Percentiles rank a stretch among this genome's conserved stretches.
Conservation (phyloP, 1,140 invertebrate species). For the Cotesia glomerata region DNA sequence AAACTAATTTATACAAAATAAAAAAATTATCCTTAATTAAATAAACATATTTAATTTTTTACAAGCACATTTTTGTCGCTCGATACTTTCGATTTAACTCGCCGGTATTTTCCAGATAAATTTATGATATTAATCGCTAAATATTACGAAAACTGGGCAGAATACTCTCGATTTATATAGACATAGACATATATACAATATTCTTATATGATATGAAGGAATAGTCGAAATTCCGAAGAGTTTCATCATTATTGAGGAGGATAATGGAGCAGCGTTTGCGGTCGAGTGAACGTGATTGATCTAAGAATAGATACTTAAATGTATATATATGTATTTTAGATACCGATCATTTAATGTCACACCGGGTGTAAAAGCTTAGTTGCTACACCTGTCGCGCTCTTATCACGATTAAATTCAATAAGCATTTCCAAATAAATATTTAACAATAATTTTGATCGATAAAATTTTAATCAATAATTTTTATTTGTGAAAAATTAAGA, state of each 20-base stretch:
- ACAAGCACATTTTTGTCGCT: not conserved
- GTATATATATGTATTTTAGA: not conserved
- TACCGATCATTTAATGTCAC: not conserved
- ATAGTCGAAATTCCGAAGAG: constrained; percentile 4
- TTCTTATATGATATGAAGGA: not conserved
- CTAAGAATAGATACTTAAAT: not conserved
- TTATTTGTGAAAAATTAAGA: too few relatives aligned
- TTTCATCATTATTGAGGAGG: constrained; percentile 6
- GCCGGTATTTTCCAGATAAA: not conserved
- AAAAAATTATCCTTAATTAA: too few relatives aligned
- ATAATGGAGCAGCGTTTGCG: constrained; percentile 19
- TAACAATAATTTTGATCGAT: too few relatives aligned
- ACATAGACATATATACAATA: not conserved
- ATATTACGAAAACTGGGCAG: too few relatives aligned
- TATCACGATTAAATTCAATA: not conserved
- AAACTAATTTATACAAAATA: too few relatives aligned
- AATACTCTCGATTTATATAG: not conserved
- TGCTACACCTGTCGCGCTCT: not conserved
- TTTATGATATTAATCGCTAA: not conserved
- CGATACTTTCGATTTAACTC: constrained; percentile 6
- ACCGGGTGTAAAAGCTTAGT: not conserved
- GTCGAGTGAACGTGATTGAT: constrained; percentile 17
- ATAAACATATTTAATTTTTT: not conserved
- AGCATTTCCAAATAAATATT: not conserved
- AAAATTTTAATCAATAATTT: too few relatives aligned